Evolutionary conservation across 1,140 invertebrate genomes (phyloP).

Genomic region (Phymastichus coffea): DNA sequence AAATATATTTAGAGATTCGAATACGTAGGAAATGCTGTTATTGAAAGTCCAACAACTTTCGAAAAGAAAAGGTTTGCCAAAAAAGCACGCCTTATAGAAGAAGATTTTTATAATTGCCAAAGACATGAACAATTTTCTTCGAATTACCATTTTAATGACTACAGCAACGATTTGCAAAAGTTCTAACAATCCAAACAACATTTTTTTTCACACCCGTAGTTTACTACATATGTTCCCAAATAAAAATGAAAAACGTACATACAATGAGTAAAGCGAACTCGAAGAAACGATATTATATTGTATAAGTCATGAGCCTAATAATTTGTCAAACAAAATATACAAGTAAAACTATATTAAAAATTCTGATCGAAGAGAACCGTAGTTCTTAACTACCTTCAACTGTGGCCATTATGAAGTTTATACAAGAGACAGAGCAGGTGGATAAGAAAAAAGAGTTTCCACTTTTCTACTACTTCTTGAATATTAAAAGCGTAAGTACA

Average conservation of each 20-base stretch:
- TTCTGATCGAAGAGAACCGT: background rate
- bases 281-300: constrained; percentile 19
- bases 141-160: too few relatives aligned
- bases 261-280: constrained; percentile 19
- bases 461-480: background rate
- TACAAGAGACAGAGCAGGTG: constrained; percentile 7
- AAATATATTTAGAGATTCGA: background rate
- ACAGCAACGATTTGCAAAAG: too few relatives aligned
- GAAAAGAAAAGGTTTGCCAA: background rate
- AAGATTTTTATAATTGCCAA: background rate
- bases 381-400: background rate
- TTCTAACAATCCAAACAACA: too few relatives aligned
- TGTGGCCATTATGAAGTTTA: constrained; percentile 3
- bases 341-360: background rate
- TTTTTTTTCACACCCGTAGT: too few relatives aligned
- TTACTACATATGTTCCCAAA: too few relatives aligned
- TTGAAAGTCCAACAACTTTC: constrained; percentile 13
- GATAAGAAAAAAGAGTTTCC: constrained; percentile 4
- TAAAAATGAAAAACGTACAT: background rate
- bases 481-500: constrained; percentile 22
- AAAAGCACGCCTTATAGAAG: too few relatives aligned
- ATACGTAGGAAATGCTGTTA: background rate
- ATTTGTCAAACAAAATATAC: background rate
- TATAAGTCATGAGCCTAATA: background rate
- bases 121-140: too few relatives aligned